Evolutionary conservation across 23 tunicate species (phyloP).

Genomic region (Halocynthia aurantium): DNA sequence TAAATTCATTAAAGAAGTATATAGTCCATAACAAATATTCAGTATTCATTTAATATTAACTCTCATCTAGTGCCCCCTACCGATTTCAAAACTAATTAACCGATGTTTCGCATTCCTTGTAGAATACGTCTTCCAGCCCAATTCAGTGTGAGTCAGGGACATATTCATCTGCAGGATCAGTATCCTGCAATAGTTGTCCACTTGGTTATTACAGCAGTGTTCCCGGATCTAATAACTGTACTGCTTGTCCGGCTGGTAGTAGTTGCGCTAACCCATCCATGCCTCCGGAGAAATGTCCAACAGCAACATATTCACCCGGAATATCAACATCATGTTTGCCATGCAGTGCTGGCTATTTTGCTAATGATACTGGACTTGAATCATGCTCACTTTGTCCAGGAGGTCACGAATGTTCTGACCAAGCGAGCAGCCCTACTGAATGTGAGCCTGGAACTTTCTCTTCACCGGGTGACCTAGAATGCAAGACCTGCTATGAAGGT

Average conservation of each 20-base stretch:
- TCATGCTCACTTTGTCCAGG: conserved; percentile 20
- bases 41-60: too few relatives aligned
- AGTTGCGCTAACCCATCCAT: conserved; percentile 32
- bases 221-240: conserved; percentile 10
- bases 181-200: conserved; percentile 24
- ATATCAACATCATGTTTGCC: conserved; percentile 23
- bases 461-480: conserved; percentile 13
- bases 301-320: conserved; percentile 29
- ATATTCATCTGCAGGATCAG: conserved; percentile 16
- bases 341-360: conserved; percentile 48
- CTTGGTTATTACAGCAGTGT: conserved; percentile 24
- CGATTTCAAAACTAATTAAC: too few relatives aligned
- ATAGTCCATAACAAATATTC: too few relatives aligned
- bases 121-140: conserved; percentile 14
- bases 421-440: too few relatives aligned
- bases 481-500: conserved; percentile 18
- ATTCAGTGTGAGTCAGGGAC: conserved; percentile 25
- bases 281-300: conserved; percentile 20
- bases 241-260: conserved; percentile 52
- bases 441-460: conserved; percentile 49
- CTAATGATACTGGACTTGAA: conserved; percentile 32
- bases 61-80: too few relatives aligned
- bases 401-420: conserved; percentile 6
- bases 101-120: too few relatives aligned
- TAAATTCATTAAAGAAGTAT: too few relatives aligned